Base-by-base conservation (phyloP, 2,113 vertebrate species). In the Hydrochoerus hydrochaeris region DNA sequence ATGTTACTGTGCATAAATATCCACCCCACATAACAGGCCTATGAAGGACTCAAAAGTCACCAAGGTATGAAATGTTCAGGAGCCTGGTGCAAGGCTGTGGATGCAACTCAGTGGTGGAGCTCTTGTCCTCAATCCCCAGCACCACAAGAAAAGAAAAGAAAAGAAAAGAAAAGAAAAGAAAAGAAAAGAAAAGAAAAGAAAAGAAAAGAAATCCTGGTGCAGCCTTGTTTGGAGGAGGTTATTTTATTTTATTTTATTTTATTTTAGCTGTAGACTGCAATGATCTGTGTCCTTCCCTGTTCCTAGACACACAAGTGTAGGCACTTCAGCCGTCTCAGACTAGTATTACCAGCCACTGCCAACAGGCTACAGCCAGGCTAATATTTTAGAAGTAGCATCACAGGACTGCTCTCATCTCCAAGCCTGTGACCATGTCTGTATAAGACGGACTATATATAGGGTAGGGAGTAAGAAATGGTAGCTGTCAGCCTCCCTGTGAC, bases 1-100 rank as follows among this genome's bases (percentile, higher is more conserved):
- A 71, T 84, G 71, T 87, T 67, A 35, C 41, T 86, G n/a, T 24
- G 82, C 83, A 83, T n/a, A 88, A 95, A 63, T 63, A 82, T 35
- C 20, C 14, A 24, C 8, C 86, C 38, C 60, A 87, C 20, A 14
- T 49, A 22, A 49, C 0, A 78, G n/a, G 58, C 44, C 49, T 60
- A 63, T 67, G 41, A 80, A 84, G 60, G 49, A 54, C 20, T 84
- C 87, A 52, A 35, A 28, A 92, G 49, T 60, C 49, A 75, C 62
- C 92, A 82, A 81, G 28, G 12, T 35, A 85, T 26, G 32, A 69
- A 52, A 54, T 26, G 35, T 41, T 92, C 92, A 77, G 57, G 84
- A 85, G 14, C 30, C 22, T 41, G 32, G 32, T 9, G 52, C 65
- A 88, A 12, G 16, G 35, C 35, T 69, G 35, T 35, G 32, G 35